phyloP scores from a whole-genome alignment of 2,797 vertebrate species.

The Lates japonicus region DNA sequence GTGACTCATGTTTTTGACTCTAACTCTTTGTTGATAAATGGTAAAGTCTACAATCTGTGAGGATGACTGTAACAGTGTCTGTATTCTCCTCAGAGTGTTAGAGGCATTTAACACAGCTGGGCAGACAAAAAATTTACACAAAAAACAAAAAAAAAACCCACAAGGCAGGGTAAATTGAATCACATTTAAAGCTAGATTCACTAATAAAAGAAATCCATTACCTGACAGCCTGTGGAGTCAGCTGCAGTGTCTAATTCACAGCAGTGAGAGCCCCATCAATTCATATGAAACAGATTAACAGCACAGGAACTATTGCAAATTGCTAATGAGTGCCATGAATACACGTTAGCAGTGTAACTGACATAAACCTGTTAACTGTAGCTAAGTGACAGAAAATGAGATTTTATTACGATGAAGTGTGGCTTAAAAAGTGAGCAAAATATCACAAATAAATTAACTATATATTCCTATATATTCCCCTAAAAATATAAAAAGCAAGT shows the following conservation, averaged over 20 bases:
- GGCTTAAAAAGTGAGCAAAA: conserved; percentile 17
- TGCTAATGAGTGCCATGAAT: conserved; percentile 64
- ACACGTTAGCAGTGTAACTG: conserved; percentile 57
- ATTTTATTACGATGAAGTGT: conserved; percentile 59
- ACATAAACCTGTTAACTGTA: conserved; percentile 56
- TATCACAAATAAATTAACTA: conserved; percentile 25
- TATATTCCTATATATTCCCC: not conserved
- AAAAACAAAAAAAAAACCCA: conserved; percentile 36
- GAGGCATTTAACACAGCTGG: conserved; percentile 29
- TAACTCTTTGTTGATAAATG: conserved; percentile 34
- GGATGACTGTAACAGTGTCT: not conserved
- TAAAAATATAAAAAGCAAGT: conserved; percentile 6
- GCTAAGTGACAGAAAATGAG: conserved; percentile 57
- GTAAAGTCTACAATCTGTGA: conserved; percentile 37
- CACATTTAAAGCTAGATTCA: conserved; percentile 50
- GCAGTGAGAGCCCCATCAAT: conserved; percentile 54
- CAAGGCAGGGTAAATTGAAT: conserved; percentile 48
- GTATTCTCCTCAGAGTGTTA: not conserved
- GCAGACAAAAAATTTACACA: conserved; percentile 3
- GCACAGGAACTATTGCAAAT: conserved; percentile 60
- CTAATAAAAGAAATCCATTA: conserved; percentile 69
- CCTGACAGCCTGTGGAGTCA: conserved; percentile 56
- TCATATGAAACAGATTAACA: conserved; percentile 61
- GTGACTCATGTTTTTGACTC: conserved; percentile 33
- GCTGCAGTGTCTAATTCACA: conserved; percentile 56